Base-by-base conservation (phyloP, 2,113 vertebrate species). In the Syngnathus scovelli region DNA sequence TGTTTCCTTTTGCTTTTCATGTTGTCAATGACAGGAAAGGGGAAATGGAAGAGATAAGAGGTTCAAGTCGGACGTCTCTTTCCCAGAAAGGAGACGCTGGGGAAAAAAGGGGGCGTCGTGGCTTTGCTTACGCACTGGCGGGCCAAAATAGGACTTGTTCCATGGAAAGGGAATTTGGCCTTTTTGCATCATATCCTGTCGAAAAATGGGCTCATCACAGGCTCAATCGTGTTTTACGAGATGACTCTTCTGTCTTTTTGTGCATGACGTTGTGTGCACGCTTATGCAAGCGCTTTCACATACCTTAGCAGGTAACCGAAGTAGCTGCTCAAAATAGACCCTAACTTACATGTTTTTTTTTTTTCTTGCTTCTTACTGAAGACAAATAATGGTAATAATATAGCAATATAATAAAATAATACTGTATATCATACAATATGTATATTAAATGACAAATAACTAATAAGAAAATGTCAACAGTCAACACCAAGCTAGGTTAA, bases 21-120 rank as follows among this genome's bases (percentile, higher is more conserved):
- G 70, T 81, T 71, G 69, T 89, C 88, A 91, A 89, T 86, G 78
- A 81, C 83, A 83, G 90, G 90, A 84, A 78, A 66, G 37, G 85
- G 86, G 80, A 86, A 88, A 68, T 68, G 88, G 83, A 85, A 87
- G 61, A 51, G 87, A 89, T 81, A 83, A 85, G 80, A 62, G 69
- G 74, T 80, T 78, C 80, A 86, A 78, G 72, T 83, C 67, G 63
- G 76, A 70, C 61, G 13, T 76, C 68, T 76, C 48, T 76, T 85
- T 86, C 83, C 82, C 83, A 82, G 75, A 85, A 72, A 77, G 67
- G 81, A 81, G 76, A 78, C 70, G 77, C 71, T 66, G 61, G 67
- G 66, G 71, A 39, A 39, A 39, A 36, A 76, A 72, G 84, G 86
- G 85, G 84, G 79, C 68, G 80, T 79, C 67, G 77, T 68, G 72